Evolutionary conservation across 1,140 invertebrate genomes (phyloP).

Genomic region (Drosophila kohkoa): DNA sequence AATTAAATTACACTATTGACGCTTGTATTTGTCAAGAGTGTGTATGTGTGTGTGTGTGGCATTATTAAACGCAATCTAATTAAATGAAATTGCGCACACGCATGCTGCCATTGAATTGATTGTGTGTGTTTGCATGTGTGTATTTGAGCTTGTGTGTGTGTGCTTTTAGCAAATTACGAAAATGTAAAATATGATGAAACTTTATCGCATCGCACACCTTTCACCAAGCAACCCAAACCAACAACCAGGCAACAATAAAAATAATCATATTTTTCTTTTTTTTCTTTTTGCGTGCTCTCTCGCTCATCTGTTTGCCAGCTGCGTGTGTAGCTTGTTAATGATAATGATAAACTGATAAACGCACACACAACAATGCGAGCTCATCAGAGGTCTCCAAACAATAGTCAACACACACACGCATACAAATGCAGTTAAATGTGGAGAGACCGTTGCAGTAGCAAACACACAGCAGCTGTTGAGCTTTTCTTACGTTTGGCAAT

Average conservation of each 20-base stretch:
- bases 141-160: slow-evolving; percentile 12
- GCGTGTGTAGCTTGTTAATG: slow-evolving; percentile 71
- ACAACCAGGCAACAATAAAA: slow-evolving; percentile 1
- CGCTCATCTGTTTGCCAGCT: slow-evolving; percentile 29
- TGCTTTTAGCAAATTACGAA: slow-evolving; percentile 81
- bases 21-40: slow-evolving; percentile 25
- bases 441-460: slow-evolving; percentile 14
- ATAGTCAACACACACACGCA: neutral
- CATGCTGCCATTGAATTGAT: slow-evolving; percentile 16
- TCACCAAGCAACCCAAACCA: slow-evolving; percentile 44
- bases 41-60: slow-evolving; percentile 25
- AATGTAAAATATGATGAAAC: slow-evolving; percentile 79
- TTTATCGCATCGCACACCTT: slow-evolving; percentile 74
- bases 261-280: slow-evolving; percentile 27
- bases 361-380: slow-evolving; percentile 71
- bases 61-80: slow-evolving; percentile 82
- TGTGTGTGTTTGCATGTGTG: slow-evolving; percentile 20
- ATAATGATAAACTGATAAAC: slow-evolving; percentile 80
- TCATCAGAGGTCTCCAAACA: slow-evolving; percentile 41
- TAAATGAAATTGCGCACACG: slow-evolving; percentile 76
- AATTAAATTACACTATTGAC: slow-evolving; percentile 81
- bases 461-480: slow-evolving; percentile 11
- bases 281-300: slow-evolving; percentile 49
- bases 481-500: slow-evolving; percentile 34
- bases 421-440: slow-evolving; percentile 20